Base-by-base conservation (phyloP, 2,888 invertebrate genomes). In the Leptinotarsa tumamoca region DNA sequence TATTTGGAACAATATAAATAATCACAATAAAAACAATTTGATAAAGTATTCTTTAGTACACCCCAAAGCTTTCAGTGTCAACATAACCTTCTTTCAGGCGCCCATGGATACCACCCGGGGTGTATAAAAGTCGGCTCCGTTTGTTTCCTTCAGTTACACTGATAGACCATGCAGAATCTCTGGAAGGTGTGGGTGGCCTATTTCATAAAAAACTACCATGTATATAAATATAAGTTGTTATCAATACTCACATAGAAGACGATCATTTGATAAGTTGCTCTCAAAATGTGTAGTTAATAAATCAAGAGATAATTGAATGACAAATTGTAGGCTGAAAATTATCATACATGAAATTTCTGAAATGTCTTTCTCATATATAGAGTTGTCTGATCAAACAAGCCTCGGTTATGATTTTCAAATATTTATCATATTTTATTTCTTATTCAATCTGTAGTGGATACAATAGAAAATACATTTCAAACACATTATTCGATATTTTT, bases 151-250 rank as follows among this genome's bases (percentile, higher is more conserved):
- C 63, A 69, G 67, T 75, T 72, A 74, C 78, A 78, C 76, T 73
- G 76, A 78, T 78, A 79, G 52, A 77, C 72, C 73, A 79, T 79
- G 80, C 80, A 79, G 80, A 82, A 80, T 79, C 78, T 68, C 75
- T 27, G 50, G 17, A 51, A 71, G 10, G 56, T 68, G 78, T 81
- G 83, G 81, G 82, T 82, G 83, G 82, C 71, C 82, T 80, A 75
- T 79, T 82, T 75, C 77, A 33, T 7, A 33, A 33, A 27, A 33
- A 33, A 33, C 33, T 33, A 33, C 33, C 33, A 33, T 7, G 7
- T 33, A 33, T 33, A 33, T 33, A 1, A 33, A 33, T 58, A 58
- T 58, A 18, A 58, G 58, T 58, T 58, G 14, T 58, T 33, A 63
- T 63, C 43, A 33, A 63, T 43, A 33, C 18, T 63, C 27, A 17